Percentiles rank a stretch among this genome's conserved stretches.
phyloP scores from a whole-genome alignment of 2,113 vertebrate species.

The Choloepus hoffmanni region DNA sequence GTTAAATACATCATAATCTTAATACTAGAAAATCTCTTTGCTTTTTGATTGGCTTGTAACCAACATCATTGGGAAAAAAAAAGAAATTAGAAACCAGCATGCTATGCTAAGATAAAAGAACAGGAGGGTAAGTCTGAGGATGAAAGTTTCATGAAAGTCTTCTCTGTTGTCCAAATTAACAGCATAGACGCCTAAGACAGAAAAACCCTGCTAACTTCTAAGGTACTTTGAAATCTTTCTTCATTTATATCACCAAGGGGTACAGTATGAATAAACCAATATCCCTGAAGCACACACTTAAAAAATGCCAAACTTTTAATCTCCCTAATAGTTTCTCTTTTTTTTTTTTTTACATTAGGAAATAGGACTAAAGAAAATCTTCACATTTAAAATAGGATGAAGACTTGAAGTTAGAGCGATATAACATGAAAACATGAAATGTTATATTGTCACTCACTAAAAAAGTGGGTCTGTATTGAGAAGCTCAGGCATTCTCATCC shows the following conservation, averaged over 20 bases:
- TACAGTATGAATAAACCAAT: conserved; percentile 55
- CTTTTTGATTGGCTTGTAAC: conserved; percentile 38
- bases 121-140: conserved; percentile 26
- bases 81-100: conserved; percentile 49
- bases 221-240: conserved; percentile 22
- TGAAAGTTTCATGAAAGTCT: neutral
- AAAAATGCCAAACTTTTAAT: conserved; percentile 62
- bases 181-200: neutral
- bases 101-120: conserved; percentile 49
- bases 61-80: neutral
- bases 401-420: conserved; percentile 2
- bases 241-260: conserved; percentile 40
- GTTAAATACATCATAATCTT: conserved; percentile 6
- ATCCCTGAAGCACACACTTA: conserved; percentile 24
- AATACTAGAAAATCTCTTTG: conserved; percentile 39
- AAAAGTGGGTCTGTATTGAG: neutral
- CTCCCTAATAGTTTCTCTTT: conserved; percentile 56
- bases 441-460: neutral
- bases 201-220: conserved; percentile 44
- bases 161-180: conserved; percentile 57
- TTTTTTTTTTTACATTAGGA: conserved; percentile 42
- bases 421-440: neutral
- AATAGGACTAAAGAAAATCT: conserved; percentile 48
- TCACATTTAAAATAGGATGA: conserved; percentile 23
- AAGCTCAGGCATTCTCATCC: conserved; percentile 17